Conservation (phyloP, 2,113 vertebrate species). For the Coryphaenoides rupestris region DNA sequence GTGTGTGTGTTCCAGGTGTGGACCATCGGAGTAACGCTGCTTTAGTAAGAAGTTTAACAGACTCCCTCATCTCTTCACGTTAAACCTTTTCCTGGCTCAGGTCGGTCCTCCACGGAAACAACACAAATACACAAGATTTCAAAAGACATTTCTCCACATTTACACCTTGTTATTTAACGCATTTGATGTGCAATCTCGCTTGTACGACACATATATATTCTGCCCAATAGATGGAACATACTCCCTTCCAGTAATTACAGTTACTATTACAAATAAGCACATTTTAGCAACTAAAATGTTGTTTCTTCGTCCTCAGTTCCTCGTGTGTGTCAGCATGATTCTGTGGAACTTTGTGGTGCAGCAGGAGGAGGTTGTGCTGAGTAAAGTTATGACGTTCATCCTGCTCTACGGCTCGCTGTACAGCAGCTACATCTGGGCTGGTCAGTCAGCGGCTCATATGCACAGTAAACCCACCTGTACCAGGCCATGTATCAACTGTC, state of each 20-base stretch:
- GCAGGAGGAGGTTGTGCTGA: slow-evolving; percentile 78
- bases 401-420: slow-evolving; percentile 92
- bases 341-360: slow-evolving; percentile 87
- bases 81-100: slow-evolving; percentile 93
- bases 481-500: neutral
- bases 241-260: too few relatives aligned
- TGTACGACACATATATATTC: neutral
- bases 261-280: neutral
- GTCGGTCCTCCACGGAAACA: slow-evolving; percentile 57
- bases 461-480: neutral
- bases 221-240: too few relatives aligned
- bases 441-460: slow-evolving; percentile 55
- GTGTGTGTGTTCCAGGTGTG: slow-evolving; percentile 77
- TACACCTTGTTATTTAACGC: neutral
- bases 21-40: slow-evolving; percentile 86
- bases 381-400: slow-evolving; percentile 86
- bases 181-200: neutral
- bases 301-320: neutral
- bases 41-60: slow-evolving; percentile 92
- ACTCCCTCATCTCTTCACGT: slow-evolving; percentile 90
- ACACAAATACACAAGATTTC: neutral
- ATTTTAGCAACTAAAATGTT: neutral
- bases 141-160: neutral
- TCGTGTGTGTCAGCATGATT: slow-evolving; percentile 91
- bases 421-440: slow-evolving; percentile 95